phyloP scores from a whole-genome alignment of 1,140 invertebrate species.

The Atta colombica region DNA sequence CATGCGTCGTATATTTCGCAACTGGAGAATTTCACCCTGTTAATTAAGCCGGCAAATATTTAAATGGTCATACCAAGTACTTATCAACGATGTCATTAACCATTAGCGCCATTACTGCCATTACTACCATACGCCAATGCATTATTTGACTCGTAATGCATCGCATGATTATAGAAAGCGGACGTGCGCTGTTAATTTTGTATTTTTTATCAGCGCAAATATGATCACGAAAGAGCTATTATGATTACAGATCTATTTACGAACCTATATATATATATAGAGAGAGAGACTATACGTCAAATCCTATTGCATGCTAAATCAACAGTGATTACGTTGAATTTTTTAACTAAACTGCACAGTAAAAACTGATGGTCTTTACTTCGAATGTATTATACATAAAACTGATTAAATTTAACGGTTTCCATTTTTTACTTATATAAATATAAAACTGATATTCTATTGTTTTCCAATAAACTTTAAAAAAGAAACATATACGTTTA shows the following conservation, averaged over 20 bases:
- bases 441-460: background rate
- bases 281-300: constrained; percentile 15
- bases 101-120: constrained; percentile 44
- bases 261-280: no score
- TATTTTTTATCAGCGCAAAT: constrained; percentile 32
- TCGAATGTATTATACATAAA: background rate
- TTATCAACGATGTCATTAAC: constrained; percentile 57
- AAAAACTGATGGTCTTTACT: background rate
- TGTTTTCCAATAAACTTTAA: background rate
- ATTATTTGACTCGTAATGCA: constrained; percentile 42
- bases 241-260: constrained; percentile 31
- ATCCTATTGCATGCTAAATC: background rate
- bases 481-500: background rate
- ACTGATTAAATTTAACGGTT: background rate
- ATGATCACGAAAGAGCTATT: constrained; percentile 19
- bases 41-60: constrained; percentile 31
- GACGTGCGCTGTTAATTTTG: background rate
- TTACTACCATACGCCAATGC: constrained; percentile 8
- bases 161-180: constrained; percentile 7
- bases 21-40: constrained; percentile 12
- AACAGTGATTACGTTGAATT: background rate
- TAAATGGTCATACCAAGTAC: constrained; percentile 20
- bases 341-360: background rate
- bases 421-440: background rate
- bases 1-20: background rate